Conservation (phyloP, 2,888 invertebrate species). For the Melolontha melolontha region DNA sequence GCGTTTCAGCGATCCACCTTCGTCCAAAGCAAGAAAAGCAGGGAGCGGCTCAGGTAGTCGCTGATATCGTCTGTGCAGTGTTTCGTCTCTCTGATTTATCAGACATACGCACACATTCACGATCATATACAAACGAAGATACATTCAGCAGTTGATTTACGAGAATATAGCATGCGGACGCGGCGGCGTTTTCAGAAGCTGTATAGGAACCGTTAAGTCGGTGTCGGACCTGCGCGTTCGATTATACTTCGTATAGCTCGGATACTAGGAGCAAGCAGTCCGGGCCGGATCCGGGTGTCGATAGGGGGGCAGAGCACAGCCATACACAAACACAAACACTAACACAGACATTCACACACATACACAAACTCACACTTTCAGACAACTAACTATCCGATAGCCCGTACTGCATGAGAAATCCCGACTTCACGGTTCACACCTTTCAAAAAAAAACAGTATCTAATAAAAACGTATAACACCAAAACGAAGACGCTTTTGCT, state of each 20-base stretch:
- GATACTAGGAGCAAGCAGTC: slow-evolving; percentile 54
- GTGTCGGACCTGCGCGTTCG: slow-evolving; percentile 54
- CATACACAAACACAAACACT: slow-evolving; percentile 7
- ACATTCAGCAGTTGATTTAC: slow-evolving; percentile 42
- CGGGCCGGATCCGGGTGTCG: slow-evolving; percentile 60
- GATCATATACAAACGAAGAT: background rate
- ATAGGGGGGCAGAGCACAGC: slow-evolving; percentile 44
- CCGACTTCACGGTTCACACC: slow-evolving; percentile 11
- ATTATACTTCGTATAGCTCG: slow-evolving; percentile 57
- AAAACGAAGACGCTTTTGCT: slow-evolving; percentile 26
- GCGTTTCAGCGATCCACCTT: too few relatives aligned
- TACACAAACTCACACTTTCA: background rate
- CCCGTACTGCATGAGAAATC: slow-evolving; percentile 7
- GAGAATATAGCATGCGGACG: slow-evolving; percentile 51
- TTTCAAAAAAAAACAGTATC: slow-evolving; percentile 15
- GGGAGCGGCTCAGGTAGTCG: too few relatives aligned
- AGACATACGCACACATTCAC: background rate
- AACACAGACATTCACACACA: background rate
- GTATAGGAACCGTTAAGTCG: slow-evolving; percentile 37
- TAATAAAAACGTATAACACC: slow-evolving; percentile 27
- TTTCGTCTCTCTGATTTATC: background rate
- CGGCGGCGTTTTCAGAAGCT: slow-evolving; percentile 50
- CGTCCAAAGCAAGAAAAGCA: too few relatives aligned
- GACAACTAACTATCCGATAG: background rate
- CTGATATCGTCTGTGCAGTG: background rate